Percentiles rank a stretch among this genome's conserved stretches.
phyloP scores from a whole-genome alignment of 2,113 vertebrate genomes.

The Euleptes europaea region DNA sequence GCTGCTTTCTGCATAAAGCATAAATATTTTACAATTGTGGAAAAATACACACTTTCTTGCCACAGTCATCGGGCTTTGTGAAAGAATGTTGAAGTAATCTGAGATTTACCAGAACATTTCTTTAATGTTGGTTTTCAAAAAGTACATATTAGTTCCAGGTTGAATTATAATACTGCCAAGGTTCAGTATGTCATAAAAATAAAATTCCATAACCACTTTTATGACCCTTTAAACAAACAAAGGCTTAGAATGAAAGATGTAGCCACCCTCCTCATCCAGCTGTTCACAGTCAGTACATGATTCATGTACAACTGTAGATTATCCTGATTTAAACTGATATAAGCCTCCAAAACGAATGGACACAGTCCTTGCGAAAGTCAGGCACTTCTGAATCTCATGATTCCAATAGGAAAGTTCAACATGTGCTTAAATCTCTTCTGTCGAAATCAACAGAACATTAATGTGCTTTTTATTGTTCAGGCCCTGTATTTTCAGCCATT shows the following conservation, averaged over 20 bases:
- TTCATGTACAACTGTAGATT: neutral
- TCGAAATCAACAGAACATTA: neutral
- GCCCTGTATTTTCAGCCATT: neutral
- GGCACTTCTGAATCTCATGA: neutral
- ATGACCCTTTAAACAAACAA: neutral
- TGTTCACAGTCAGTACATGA: neutral
- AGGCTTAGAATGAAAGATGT: neutral
- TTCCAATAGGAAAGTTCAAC: neutral
- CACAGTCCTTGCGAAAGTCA: neutral
- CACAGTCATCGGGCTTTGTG: neutral
- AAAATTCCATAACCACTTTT: conserved; percentile 6
- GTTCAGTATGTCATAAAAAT: conserved; percentile 11
- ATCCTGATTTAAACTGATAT: neutral
- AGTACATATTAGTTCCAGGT: neutral
- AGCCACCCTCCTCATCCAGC: neutral
- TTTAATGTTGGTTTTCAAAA: neutral
- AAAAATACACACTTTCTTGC: conserved; percentile 5
- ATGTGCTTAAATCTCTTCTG: neutral
- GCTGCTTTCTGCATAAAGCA: neutral
- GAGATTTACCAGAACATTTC: neutral
- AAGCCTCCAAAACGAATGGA: neutral
- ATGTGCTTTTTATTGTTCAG: neutral
- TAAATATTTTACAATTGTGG: conserved; percentile 14
- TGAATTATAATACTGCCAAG: conserved; percentile 1
- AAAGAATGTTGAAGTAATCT: neutral